phyloP scores from a whole-genome alignment of 2,797 vertebrate species.

The Phrynocephalus vlangalii region DNA sequence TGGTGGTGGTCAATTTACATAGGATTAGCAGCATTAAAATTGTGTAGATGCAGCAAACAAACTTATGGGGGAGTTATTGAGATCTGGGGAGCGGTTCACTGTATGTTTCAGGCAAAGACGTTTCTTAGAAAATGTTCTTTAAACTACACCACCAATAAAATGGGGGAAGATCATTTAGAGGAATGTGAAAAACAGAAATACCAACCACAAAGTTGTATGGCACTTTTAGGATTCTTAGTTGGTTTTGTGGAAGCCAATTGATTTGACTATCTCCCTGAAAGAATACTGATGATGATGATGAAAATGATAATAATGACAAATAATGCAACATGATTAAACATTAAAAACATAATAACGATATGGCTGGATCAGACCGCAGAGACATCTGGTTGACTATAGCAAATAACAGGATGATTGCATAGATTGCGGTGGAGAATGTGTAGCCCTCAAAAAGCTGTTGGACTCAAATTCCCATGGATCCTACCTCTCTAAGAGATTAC shows the following conservation, averaged over 20 bases:
- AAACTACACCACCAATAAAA: neutral
- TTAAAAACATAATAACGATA: neutral
- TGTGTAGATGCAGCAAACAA: neutral
- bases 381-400: too few species aligned
- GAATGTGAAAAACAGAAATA: neutral
- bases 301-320: neutral
- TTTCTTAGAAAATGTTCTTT: neutral
- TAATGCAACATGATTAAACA: neutral
- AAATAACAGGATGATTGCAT: too few species aligned
- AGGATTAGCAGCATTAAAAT: rapidly evolving
- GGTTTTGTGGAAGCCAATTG: neutral
- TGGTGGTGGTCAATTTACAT: neutral
- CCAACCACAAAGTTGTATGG: neutral
- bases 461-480: too few species aligned
- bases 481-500: too few species aligned
- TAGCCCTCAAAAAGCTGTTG: too few species aligned
- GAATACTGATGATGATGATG: neutral
- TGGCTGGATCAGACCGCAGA: neutral
- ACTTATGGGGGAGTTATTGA: neutral
- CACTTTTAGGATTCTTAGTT: neutral
- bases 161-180: neutral
- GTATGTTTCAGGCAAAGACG: neutral
- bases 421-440: too few species aligned
- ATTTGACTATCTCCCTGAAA: neutral
- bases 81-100: too few species aligned